Evolutionary conservation across 2,888 invertebrate genomes (phyloP), one percentile per base, ranked within the genome.

Genomic region (Dolichopus griseipennis): DNA sequence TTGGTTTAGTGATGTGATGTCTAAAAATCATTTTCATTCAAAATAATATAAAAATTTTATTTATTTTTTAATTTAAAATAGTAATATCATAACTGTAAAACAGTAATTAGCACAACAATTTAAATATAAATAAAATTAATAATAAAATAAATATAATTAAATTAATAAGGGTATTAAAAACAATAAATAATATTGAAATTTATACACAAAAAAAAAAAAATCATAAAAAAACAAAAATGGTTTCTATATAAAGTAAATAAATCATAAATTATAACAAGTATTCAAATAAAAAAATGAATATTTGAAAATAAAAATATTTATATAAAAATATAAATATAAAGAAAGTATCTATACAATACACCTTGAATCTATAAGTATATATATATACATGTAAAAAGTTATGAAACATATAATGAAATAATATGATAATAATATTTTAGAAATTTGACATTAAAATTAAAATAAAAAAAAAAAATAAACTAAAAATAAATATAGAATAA

Each of bases 1-100:
- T 52, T 52, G 52, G 52, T 52, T 52, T 52, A 52, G 52, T 52
- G 52, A 52, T 52, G 52, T 52, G 52, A 52, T 52, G 52, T 52
- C 52, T 52, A n/a, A 52, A n/a, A 15, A 52, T 52, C 52, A 15
- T 52, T 18, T 52, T 52, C 18, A 4, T 27, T 37, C 37, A 37
- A 37, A 37, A 27, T 27, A 27, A 27, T 41, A 41, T 41, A 41
- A 15, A 41, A 52, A 52, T 52, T n/a, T 12, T 52, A 52, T 52
- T 52, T 52, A 10, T 52, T 6, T 52, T 43, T 52, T 52, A 18
- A n/a, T 52, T 52, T 18, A 18, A 41, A 52, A 18, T 52, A 15
- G n/a, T 52, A 52, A 52, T 52, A 52, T 52, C 15, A 18, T 18
- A 52, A 52, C 37, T 37, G 37, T 37, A 37, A 10, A 27, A 27